Percentiles rank a stretch among this genome's conserved stretches.
Conservation (phyloP, 1,140 invertebrate genomes). For the Lepidotrigona ventralis region DNA sequence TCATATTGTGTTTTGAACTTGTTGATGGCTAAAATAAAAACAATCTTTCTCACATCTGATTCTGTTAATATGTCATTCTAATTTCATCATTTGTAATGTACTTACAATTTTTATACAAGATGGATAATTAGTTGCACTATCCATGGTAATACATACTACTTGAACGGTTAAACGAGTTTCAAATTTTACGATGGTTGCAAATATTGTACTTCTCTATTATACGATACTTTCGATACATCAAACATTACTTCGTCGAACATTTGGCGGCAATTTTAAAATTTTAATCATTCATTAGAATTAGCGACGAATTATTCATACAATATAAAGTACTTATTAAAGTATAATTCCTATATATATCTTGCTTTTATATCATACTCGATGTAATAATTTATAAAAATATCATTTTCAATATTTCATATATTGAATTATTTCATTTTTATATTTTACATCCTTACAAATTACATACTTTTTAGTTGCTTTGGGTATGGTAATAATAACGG, state of each 20-base stretch:
- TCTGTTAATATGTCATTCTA: background rate
- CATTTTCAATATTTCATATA: constrained; percentile 28
- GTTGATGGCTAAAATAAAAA: constrained; percentile 13
- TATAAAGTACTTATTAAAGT: background rate
- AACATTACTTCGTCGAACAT: too few relatives aligned
- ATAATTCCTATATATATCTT: background rate
- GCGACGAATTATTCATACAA: background rate
- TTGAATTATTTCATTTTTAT: too few relatives aligned
- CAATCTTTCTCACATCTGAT: background rate
- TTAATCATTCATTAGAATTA: background rate
- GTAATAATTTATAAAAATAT: constrained; percentile 41
- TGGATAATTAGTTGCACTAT: constrained; percentile 22
- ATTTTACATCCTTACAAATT: constrained; percentile 52
- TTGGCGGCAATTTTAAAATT: background rate
- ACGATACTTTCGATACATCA: too few relatives aligned
- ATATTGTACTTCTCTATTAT: too few relatives aligned
- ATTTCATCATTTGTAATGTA: background rate
- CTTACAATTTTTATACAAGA: constrained; percentile 60
- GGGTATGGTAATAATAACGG: constrained; percentile 55
- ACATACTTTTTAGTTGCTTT: constrained; percentile 32
- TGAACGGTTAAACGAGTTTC: background rate
- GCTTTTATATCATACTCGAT: background rate
- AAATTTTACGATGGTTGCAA: background rate
- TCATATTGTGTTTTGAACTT: constrained; percentile 1
- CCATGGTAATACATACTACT: constrained; percentile 8